Percentiles rank a stretch among this genome's conserved stretches.
Evolutionary conservation across 2,113 vertebrate species (phyloP).

Genomic region (Choloepus hoffmanni): DNA sequence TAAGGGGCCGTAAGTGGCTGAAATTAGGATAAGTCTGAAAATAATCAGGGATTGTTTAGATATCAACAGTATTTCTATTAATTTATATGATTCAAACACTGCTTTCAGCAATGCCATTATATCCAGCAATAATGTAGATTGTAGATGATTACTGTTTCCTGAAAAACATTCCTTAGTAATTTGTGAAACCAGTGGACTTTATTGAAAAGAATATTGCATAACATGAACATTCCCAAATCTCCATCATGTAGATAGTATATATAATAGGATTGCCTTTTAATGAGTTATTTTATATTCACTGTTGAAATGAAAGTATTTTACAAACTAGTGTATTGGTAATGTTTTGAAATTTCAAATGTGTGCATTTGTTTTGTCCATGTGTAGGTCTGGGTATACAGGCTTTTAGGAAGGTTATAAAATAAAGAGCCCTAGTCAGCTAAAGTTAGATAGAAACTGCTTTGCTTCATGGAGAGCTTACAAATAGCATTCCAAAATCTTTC

Average conservation of each 20-base stretch:
- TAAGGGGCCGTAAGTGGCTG: background rate
- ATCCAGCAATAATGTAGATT: background rate
- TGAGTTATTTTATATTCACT: background rate
- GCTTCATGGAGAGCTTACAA: background rate
- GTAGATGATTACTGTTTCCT: background rate
- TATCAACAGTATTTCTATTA: background rate
- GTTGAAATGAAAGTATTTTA: constrained; percentile 16
- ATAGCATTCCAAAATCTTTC: background rate
- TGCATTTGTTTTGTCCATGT: background rate
- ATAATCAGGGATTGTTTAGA: background rate
- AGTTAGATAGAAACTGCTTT: background rate
- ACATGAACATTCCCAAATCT: background rate
- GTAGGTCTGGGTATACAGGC: background rate
- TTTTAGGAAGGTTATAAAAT: background rate
- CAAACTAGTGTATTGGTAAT: background rate
- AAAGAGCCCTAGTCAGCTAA: background rate
- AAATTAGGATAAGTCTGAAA: constrained; percentile 32
- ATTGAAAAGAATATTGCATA: background rate
- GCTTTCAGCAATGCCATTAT: background rate
- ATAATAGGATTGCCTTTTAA: background rate
- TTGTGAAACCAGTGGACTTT: background rate
- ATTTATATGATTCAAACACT: background rate
- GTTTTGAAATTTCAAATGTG: background rate
- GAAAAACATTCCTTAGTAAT: background rate
- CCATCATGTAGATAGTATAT: background rate